phyloP scores from a whole-genome alignment of 2,797 vertebrate species.

The Podargus strigoides region DNA sequence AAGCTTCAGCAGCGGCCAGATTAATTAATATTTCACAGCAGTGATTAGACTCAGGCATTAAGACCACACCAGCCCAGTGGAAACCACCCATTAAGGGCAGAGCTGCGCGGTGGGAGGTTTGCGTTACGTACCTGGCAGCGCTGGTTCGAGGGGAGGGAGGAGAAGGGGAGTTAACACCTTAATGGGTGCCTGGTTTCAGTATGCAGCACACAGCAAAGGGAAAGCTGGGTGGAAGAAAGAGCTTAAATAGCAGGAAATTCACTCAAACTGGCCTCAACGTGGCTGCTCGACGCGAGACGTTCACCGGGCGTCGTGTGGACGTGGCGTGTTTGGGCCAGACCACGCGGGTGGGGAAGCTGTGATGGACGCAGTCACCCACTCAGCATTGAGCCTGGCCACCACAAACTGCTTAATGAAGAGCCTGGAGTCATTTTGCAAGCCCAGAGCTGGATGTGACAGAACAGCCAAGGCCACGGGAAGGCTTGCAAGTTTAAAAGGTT shows the following conservation, averaged over 20 bases:
- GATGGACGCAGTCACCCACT: too few species aligned
- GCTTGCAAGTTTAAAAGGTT: not conserved
- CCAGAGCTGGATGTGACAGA: not conserved
- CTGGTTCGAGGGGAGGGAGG: not conserved
- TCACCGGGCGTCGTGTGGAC: fast-evolving
- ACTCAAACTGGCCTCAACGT: not conserved
- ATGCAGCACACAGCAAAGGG: not conserved
- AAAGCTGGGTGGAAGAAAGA: not conserved
- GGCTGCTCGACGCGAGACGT: fast-evolving
- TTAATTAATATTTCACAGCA: conserved; percentile 14
- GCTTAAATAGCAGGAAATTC: not conserved
- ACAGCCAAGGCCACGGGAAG: not conserved
- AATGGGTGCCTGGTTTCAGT: not conserved
- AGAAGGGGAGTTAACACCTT: not conserved
- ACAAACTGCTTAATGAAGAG: not conserved
- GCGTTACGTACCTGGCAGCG: not conserved
- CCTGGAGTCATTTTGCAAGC: not conserved
- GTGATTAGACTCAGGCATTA: not conserved
- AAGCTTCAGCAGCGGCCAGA: not conserved
- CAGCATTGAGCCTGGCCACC: too few species aligned
- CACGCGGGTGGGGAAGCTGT: not conserved
- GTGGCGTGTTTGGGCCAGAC: fast-evolving
- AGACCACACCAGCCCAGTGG: not conserved
- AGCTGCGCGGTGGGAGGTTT: not conserved
- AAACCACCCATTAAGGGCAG: not conserved